phyloP scores from a whole-genome alignment of 2,113 vertebrate genomes.

The Hystrix brachyura region DNA sequence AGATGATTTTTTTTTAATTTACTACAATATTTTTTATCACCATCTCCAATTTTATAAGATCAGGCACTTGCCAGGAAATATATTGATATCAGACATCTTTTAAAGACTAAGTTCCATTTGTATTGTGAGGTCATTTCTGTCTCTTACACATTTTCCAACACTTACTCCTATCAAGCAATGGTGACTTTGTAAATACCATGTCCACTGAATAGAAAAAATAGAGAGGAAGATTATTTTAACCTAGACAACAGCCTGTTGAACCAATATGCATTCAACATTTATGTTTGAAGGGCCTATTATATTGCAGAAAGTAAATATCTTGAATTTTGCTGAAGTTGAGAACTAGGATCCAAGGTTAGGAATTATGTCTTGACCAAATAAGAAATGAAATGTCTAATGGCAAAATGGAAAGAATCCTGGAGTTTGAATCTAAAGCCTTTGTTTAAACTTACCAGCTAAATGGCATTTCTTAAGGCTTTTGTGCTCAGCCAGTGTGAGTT shows the following conservation, averaged over 20 bases:
- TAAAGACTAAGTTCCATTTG: neutral
- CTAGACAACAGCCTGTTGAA: constrained; percentile 17
- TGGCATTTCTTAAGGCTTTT: neutral
- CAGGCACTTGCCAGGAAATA: neutral
- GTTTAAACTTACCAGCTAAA: neutral
- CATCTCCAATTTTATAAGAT: neutral
- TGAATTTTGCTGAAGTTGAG: neutral
- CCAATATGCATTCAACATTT: neutral
- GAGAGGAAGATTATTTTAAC: neutral
- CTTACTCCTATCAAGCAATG: neutral
- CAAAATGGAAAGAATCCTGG: neutral
- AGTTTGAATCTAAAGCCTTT: neutral
- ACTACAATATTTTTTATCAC: neutral
- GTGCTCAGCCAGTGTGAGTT: neutral
- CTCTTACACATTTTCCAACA: neutral
- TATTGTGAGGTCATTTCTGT: neutral
- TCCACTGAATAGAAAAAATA: constrained; percentile 19
- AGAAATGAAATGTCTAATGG: neutral
- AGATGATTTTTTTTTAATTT: neutral
- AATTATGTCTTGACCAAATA: neutral
- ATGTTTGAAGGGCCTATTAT: neutral
- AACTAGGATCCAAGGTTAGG: neutral
- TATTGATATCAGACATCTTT: neutral
- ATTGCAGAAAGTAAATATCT: neutral
- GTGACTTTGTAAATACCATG: neutral